Evolutionary conservation across 2,797 vertebrate genomes (phyloP), one percentile per base, ranked within the genome.

Genomic region (Fistularia tabacaria): DNA sequence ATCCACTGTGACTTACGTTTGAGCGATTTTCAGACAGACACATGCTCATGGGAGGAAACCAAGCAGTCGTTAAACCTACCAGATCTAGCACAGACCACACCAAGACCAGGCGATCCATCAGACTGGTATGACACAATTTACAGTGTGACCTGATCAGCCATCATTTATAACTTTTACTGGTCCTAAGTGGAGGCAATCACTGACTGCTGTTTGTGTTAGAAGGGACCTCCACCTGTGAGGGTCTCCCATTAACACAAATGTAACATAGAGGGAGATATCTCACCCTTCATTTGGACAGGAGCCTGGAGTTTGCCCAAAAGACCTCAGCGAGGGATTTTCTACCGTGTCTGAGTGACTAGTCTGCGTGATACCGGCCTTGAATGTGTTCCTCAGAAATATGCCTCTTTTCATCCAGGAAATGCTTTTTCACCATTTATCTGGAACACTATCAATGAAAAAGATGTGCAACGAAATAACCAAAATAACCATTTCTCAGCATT

Each of bases 81-180:
- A 68, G 74, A 75, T 74, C 74, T 62, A 71, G 69, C 77, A 78
- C 67, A 73, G 83, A 83, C 79, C 76, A 84, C 77, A 80, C 79
- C 81, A 70, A 70, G 70, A 69, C 77, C 68, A 56, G 70, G 71
- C 81, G 61, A 87, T 89, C 79, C 81, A 85, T 88, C 86, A 88
- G 77, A 62, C 64, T 61, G 71, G 79, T 77, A 73, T 64, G 57
- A 77, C 81, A 79, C 79, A 79, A 88, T 91, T 90, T 89, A 88
- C 82, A 85, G 81, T 84, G 79, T 68, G 79, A 85, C 73, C 83
- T 68, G 77, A 88, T 88, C 81, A 79, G 82, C 85, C 85, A 84
- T 87, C 84, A 89, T 88, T 86, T 86, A 86, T 89, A 87, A 88
- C 83, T 85, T 89, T 89, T 89, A 89, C 85, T 83, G 83, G 84